A percentile compares a stretch with the other conserved stretches of the same genome.
Evolutionary conservation across 2,797 vertebrate species (phyloP).

Genomic region (Avahi laniger): DNA sequence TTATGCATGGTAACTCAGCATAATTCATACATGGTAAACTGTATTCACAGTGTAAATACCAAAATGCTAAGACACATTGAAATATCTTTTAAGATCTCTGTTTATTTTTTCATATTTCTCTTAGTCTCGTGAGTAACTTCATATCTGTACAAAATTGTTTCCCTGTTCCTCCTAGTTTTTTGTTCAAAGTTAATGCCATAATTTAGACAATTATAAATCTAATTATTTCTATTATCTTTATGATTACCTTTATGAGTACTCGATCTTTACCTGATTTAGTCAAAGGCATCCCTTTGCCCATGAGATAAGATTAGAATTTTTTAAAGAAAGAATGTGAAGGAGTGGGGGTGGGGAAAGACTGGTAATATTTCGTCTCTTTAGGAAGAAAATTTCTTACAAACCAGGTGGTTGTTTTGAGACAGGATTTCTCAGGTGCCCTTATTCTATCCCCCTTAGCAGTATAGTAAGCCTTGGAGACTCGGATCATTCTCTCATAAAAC

Average conservation of each 20-base stretch:
- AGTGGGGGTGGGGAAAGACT: not conserved
- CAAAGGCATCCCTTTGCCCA: not conserved
- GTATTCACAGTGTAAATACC: not conserved
- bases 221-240: conserved; percentile 6
- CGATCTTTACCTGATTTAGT: not conserved
- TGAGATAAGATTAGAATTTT: not conserved
- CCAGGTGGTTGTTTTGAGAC: not conserved
- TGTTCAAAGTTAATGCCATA: not conserved
- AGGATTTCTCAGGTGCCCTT: not conserved
- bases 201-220: not conserved
- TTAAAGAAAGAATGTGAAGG: not conserved
- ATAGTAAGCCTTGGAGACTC: not conserved
- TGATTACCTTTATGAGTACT: not conserved
- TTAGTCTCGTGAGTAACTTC: not conserved
- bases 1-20: not conserved
- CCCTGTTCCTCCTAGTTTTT: not conserved
- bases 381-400: not conserved
- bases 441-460: not conserved
- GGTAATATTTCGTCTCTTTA: not conserved
- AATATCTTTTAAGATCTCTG: not conserved
- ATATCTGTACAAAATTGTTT: not conserved
- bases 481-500: not conserved
- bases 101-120: not conserved
- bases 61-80: not conserved
- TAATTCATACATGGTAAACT: not conserved